Base-by-base conservation (phyloP, 2,888 invertebrate genomes). In the Thysanoteuthis rhombus region DNA sequence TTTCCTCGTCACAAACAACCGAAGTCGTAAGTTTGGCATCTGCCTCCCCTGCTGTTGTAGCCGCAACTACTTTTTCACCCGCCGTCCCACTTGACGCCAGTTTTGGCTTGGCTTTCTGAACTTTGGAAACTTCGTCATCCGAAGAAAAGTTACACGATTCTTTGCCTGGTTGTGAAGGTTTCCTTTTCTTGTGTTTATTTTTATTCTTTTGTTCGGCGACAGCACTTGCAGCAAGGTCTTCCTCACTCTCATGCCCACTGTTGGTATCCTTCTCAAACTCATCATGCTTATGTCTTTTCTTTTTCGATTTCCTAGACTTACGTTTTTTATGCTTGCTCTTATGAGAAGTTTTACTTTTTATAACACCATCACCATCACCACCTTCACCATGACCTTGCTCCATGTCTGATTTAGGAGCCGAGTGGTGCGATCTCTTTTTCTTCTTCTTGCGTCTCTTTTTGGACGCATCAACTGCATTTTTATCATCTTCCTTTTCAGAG, bases 181-280 rank as follows among this genome's bases (percentile, higher is more conserved):
- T n/a, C 94, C 93, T 92, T 94, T 93, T 95, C 90, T 94, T 95
- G 93, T 94, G 95, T 94, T 95, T 95, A 94, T 94, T 95, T 4
- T 95, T 95, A 93, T 95, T 95, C 93, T 95, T 96, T 40, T 94
- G 94, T 42, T 94, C 94, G 28, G 94, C 93, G 36, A 94, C 93
- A 40, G 94, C 89, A 16, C 94, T 93, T 92, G 93, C 93, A 93
- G 93, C 93, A 93, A 93, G 94, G 36, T 94, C 94, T 25, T 94
- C 95, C 58, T 95, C 93, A 42, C 90, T 94, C 10, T 93, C 94
- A 92, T 52, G 39, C 22, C 42, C 93, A 89, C 95, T 94, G 22
- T 93, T 94, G 12, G 94, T 90, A 45, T 94, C 94, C 36, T 92
- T 93, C 39, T 94, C 94, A 89, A 90, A 75, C 47, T 94, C 94